phyloP scores from a whole-genome alignment of 2,797 vertebrate genomes.

The Neosalanx taihuensis region DNA sequence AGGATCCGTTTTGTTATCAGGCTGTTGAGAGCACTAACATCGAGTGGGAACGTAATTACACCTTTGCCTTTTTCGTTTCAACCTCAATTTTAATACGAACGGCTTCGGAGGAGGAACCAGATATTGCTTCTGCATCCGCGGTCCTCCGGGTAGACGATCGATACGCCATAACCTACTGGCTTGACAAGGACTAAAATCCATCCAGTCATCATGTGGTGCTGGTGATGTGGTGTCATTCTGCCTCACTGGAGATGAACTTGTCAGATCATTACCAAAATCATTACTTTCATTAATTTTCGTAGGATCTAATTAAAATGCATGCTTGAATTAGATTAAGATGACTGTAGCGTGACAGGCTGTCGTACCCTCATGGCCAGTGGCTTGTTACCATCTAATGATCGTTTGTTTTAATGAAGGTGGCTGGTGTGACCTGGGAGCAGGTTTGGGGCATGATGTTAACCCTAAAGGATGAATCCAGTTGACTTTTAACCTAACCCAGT shows the following conservation, averaged over 20 bases:
- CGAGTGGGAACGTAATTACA: conserved; percentile 68
- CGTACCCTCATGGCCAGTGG: conserved; percentile 31
- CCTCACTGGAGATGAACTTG: conserved; percentile 49
- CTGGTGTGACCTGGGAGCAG: conserved; percentile 4
- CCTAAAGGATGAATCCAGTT: no score
- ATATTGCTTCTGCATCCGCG: conserved; percentile 30
- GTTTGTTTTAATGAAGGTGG: conserved; percentile 28
- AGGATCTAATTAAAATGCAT: conserved; percentile 50
- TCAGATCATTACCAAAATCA: conserved; percentile 49
- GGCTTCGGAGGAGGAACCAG: conserved; percentile 43
- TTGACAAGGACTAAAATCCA: conserved; percentile 26
- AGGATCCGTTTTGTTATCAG: conserved; percentile 47
- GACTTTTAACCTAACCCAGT: no score
- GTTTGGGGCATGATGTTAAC: background rate
- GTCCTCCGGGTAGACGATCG: conserved; percentile 52
- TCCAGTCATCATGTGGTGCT: conserved; percentile 30
- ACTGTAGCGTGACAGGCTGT: conserved; percentile 33
- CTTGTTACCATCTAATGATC: conserved; percentile 51
- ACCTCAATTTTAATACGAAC: conserved; percentile 59
- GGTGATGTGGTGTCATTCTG: conserved; percentile 26
- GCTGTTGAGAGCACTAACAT: conserved; percentile 59
- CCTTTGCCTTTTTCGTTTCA: conserved; percentile 64
- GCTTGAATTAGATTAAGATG: conserved; percentile 49
- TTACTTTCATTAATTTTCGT: conserved; percentile 58
- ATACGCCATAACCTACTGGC: conserved; percentile 52